phyloP scores from a whole-genome alignment of 2,113 vertebrate species.

The Myiozetetes cayanensis region DNA sequence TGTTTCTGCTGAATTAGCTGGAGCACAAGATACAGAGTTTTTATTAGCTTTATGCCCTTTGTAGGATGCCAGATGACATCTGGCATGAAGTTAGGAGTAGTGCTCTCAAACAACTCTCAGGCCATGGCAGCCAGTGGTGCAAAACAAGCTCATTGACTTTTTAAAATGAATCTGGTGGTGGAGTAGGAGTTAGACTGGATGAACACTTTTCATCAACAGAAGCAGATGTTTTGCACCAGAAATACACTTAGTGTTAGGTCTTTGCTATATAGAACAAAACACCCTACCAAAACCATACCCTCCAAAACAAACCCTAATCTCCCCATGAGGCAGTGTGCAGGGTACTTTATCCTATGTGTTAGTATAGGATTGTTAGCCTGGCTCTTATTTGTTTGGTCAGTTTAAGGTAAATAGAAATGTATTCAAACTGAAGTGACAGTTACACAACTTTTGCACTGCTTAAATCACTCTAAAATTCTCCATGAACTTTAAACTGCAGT shows the following conservation, averaged over 20 bases:
- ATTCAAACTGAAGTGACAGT: background rate
- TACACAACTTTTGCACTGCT: background rate
- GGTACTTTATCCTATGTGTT: background rate
- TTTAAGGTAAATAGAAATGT: background rate
- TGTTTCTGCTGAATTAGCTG: slow-evolving; percentile 30
- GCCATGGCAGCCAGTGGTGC: background rate
- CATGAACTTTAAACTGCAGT: background rate
- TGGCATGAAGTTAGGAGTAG: background rate
- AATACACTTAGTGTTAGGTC: background rate
- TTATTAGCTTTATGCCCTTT: slow-evolving; percentile 30
- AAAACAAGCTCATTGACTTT: background rate
- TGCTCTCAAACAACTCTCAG: background rate
- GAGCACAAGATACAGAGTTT: background rate
- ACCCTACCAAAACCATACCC: background rate
- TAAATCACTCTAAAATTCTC: background rate
- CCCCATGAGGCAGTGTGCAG: background rate
- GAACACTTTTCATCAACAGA: background rate
- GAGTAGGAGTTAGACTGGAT: background rate
- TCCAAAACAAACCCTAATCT: background rate
- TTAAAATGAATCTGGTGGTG: background rate
- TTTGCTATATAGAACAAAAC: background rate
- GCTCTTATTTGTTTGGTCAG: background rate
- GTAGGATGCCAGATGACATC: background rate
- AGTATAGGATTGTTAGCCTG: background rate
- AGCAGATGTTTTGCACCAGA: background rate